These are phyloP conservation scores for Muscina levida DNA, from an alignment of 2,888 invertebrate species.

Conservation along the genomic window DNA sequence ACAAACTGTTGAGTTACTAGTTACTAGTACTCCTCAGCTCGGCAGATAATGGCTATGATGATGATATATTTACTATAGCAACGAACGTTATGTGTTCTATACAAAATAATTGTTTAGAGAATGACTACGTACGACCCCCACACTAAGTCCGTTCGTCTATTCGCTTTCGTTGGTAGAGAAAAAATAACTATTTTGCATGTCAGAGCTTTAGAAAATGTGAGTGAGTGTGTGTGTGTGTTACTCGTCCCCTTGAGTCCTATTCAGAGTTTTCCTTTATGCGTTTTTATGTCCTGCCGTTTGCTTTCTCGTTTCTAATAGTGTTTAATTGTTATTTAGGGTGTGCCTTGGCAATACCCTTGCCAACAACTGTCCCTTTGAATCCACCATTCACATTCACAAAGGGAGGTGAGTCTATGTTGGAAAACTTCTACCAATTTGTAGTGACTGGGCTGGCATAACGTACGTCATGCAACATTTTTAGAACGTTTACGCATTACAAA, in stretches of 20 bases:
- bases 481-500: conserved; percentile 54
- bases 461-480: conserved; percentile 62
- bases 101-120: background rate
- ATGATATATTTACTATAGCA: conserved; percentile 43
- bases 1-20: conserved; percentile 27
- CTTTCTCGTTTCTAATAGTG: conserved; percentile 7
- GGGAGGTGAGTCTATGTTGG: background rate
- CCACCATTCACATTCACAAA: too few relatives aligned
- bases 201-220: conserved; percentile 3
- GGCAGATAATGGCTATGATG: too few relatives aligned
- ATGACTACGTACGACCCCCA: too few relatives aligned
- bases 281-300: background rate
- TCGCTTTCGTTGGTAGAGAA: background rate
- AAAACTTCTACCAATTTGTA: background rate
- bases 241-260: too few relatives aligned
- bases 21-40: background rate
- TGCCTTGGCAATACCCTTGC: conserved; percentile 42
- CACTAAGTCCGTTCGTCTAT: conserved; percentile 45
- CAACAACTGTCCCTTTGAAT: background rate
- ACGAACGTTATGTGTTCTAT: conserved; percentile 24
- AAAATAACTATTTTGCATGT: conserved; percentile 35
- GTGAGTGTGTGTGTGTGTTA: background rate
- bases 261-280: too few relatives aligned
- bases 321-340: conserved; percentile 50
- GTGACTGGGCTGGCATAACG: conserved; percentile 1